Evolutionary conservation across 2,888 invertebrate genomes (phyloP).

Genomic region (Tanypteryx hageni): DNA sequence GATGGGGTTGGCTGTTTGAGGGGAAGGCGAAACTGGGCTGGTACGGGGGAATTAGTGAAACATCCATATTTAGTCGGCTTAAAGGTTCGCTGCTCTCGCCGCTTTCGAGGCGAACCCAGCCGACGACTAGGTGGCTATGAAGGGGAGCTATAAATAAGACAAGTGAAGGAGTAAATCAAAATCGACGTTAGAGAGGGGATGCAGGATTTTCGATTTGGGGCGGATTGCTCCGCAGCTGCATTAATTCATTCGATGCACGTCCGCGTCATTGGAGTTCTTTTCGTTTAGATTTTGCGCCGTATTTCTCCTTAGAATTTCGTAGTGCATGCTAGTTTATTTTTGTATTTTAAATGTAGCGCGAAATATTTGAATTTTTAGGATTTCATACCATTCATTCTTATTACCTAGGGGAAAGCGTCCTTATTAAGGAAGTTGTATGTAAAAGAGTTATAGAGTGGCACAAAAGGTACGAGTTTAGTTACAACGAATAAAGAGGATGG

Average conservation of each 20-base stretch:
- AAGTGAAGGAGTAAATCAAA: not conserved
- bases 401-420: not conserved
- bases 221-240: not conserved
- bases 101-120: not conserved
- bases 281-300: not conserved
- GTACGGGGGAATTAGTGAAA: not conserved
- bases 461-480: too few species aligned
- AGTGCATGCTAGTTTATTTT: too few species aligned
- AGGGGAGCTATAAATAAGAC: not conserved
- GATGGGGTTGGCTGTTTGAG: not conserved
- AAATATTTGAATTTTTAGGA: too few species aligned
- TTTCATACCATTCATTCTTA: too few species aligned
- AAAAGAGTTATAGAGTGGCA: too few species aligned
- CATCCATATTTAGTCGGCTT: slow-evolving; percentile 32
- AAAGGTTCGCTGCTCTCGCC: slow-evolving; percentile 19
- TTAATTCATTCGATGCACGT: not conserved
- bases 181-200: not conserved
- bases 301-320: too few species aligned
- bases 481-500: too few species aligned
- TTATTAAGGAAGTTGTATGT: too few species aligned
- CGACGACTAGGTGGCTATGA: not conserved
- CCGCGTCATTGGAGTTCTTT: not conserved
- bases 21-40: not conserved
- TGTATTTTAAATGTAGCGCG: too few species aligned
- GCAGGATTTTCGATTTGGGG: not conserved